phyloP scores from a whole-genome alignment of 2,888 invertebrate genomes.

The Ennomos erosarius region DNA sequence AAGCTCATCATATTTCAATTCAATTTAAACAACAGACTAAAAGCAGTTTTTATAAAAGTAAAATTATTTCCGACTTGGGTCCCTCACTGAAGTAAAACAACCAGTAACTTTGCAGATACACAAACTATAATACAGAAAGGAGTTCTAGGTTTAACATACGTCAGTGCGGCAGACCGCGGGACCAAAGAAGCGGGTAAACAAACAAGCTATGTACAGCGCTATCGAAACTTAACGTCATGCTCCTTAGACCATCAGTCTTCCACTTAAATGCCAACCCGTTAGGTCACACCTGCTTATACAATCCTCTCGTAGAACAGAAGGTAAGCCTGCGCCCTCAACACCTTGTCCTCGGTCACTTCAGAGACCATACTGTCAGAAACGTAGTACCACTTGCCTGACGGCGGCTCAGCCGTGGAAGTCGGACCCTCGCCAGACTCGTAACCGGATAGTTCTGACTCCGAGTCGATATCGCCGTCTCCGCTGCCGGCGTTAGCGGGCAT shows the following conservation, averaged over 20 bases:
- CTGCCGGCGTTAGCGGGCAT: constrained; percentile 74
- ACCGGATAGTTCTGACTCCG: constrained; percentile 83
- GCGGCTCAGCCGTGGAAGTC: constrained; percentile 58
- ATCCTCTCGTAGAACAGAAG: constrained; percentile 98
- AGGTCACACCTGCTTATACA: constrained; percentile 81
- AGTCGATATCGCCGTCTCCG: constrained; percentile 76
- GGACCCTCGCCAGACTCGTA: constrained; percentile 83
- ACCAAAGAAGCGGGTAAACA: constrained; percentile 34
- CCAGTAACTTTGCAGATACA: constrained; percentile 25
- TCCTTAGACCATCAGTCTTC: constrained; percentile 65
- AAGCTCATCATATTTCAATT: background rate
- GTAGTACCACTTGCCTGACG: constrained; percentile 95
- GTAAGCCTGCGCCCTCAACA: constrained; percentile 95
- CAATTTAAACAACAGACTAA: background rate
- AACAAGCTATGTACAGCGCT: constrained; percentile 68
- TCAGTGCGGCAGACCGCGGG: constrained; percentile 12
- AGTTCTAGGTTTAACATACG: constrained; percentile 39
- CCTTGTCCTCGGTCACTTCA: constrained; percentile 91
- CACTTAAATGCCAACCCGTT: constrained; percentile 70
- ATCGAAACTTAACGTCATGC: constrained; percentile 13
- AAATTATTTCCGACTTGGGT: background rate
- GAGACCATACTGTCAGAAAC: constrained; percentile 96
- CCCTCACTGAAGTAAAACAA: constrained; percentile 18
- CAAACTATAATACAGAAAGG: constrained; percentile 44
- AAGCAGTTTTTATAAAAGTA: constrained; percentile 17